Evolutionary conservation across 2,797 vertebrate genomes (phyloP).

Genomic region (Lacerta bilineata): DNA sequence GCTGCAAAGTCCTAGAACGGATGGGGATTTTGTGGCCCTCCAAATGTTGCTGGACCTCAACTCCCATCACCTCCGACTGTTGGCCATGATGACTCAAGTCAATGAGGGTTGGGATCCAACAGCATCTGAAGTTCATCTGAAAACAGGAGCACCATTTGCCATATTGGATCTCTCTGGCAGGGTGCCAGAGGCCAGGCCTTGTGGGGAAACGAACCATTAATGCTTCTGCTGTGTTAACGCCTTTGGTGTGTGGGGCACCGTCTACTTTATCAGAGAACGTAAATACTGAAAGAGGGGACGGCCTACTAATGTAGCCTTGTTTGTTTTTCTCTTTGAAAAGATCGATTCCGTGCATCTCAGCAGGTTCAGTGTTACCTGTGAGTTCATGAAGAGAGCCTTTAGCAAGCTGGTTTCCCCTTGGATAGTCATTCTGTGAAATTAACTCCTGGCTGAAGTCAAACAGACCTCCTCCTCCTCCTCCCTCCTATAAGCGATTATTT

Average conservation of each 20-base stretch:
- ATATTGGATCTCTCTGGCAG: not conserved
- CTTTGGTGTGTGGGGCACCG: not conserved
- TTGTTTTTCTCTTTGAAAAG: not conserved
- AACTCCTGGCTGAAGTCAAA: too few relatives aligned
- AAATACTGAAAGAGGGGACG: not conserved
- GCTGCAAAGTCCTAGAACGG: too few relatives aligned
- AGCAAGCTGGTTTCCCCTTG: not conserved
- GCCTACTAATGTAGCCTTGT: not conserved
- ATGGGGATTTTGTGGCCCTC: not conserved
- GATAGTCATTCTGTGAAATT: too few relatives aligned
- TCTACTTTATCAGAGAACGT: not conserved
- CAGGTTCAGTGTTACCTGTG: not conserved
- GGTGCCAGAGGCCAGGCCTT: not conserved
- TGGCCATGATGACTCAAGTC: not conserved
- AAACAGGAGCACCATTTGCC: not conserved
- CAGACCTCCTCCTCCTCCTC: too few relatives aligned
- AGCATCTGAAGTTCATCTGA: not conserved
- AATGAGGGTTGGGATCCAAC: not conserved
- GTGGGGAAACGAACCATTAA: not conserved
- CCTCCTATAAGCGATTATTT: too few relatives aligned
- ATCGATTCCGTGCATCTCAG: too few relatives aligned
- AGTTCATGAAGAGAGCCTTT: not conserved
- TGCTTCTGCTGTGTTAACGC: not conserved
- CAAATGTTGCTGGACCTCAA: not conserved
- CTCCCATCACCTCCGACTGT: not conserved